These are phyloP conservation scores for Ginglymostoma cirratum DNA, from an alignment of 2,113 vertebrate species.

Conservation along the genomic window DNA sequence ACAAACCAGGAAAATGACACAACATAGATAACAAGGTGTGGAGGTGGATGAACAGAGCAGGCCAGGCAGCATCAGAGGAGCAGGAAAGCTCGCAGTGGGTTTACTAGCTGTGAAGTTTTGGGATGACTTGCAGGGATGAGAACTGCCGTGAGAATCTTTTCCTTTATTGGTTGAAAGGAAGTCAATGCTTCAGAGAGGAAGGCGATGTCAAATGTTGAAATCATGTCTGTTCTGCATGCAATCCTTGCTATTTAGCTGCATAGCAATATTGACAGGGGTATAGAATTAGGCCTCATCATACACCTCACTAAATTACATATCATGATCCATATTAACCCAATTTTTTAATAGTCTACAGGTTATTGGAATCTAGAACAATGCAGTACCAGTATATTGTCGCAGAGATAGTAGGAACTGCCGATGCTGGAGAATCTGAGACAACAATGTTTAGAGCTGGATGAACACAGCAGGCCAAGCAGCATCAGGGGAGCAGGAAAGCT, in stretches of 20 bases:
- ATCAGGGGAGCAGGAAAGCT: too few species aligned
- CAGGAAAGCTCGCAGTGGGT: too few species aligned
- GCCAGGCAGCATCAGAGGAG: too few species aligned
- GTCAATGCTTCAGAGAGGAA: not conserved
- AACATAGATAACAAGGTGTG: too few species aligned
- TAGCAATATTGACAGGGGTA: not conserved
- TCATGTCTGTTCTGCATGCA: not conserved
- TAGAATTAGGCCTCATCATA: not conserved
- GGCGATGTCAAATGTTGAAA: not conserved
- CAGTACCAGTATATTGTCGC: not conserved
- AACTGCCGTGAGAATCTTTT: not conserved
- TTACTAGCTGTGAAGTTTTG: too few species aligned
- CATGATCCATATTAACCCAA: not conserved
- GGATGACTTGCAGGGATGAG: not conserved
- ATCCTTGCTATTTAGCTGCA: not conserved
- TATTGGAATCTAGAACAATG: not conserved
- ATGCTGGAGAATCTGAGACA: too few species aligned
- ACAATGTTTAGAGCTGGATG: too few species aligned
- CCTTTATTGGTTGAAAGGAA: not conserved
- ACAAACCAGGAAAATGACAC: too few species aligned
- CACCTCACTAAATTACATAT: not conserved
- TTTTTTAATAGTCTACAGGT: not conserved
- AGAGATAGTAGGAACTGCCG: not conserved
- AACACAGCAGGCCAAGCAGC: too few species aligned
- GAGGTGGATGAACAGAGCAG: too few species aligned